Evolutionary conservation across 2,113 vertebrate genomes (phyloP), one percentile per base, ranked within the genome.

Genomic region (Embiotoca jacksoni): DNA sequence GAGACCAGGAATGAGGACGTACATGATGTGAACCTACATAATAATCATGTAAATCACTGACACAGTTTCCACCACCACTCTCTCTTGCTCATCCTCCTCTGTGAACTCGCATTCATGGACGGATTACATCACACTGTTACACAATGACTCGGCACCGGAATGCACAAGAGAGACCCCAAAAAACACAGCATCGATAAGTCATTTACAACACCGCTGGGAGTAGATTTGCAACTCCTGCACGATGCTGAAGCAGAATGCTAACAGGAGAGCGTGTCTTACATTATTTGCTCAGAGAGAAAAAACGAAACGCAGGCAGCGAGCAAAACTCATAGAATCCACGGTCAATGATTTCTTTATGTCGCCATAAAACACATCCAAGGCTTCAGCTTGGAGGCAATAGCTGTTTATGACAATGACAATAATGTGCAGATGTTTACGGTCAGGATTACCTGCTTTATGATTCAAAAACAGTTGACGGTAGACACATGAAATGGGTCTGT

Each of bases 51-150:
- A 86, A 83, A 89, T 90, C 83, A 88, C 80, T 85, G 85, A 88
- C 87, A 92, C 89, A 81, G 44, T 77, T 91, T 90, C 70, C 60
- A 64, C 31, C 71, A 79, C 39, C 81, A 63, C 79, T 80, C 55
- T 75, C 66, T 57, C 49, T 57, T 15, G 50, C 86, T 83, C 78
- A 78, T 75, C 74, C 81, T 80, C 81, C 71, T 70, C 81, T 83
- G 84, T 87, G 82, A 88, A 82, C 89, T 91, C 16, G 37, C 84
- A 73, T 78, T 79, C 88, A 83, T 75, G 75, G 88, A 82, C 44
- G 72, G 76, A 85, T 93, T 92, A 92, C 92, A 88, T 94, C 92
- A 93, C 81, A 64, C 62, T 62, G 82, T 93, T 94, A 93, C 91
- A 91, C 92, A 93, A 94, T 86, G 75, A 73, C 78, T 78, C 78